Percentiles rank a stretch among this genome's conserved stretches.
Conservation (phyloP, 2,888 invertebrate species). For the Ochropleura plecta region DNA sequence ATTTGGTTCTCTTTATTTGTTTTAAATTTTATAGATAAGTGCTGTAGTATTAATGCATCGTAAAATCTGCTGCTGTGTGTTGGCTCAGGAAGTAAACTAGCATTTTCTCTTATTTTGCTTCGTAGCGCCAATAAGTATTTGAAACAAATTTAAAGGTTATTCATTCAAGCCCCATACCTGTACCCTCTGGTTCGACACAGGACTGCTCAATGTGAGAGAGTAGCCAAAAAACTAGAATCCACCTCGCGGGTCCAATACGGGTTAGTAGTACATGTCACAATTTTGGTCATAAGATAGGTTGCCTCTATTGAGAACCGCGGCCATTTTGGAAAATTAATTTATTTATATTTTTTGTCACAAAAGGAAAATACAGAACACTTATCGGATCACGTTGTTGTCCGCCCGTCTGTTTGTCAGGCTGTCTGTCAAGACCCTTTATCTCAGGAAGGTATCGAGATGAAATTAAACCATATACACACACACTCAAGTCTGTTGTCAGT, state of each 20-base stretch:
- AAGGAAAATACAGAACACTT: no score
- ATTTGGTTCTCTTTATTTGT: slow-evolving; percentile 27
- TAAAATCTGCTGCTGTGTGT: neutral
- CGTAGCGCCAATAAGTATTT: slow-evolving; percentile 6
- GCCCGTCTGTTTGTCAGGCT: no score
- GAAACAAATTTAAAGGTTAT: neutral
- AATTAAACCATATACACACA: no score
- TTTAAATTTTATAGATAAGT: neutral
- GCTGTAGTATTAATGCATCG: neutral
- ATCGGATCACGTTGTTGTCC: no score
- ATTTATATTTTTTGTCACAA: no score
- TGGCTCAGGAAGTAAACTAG: slow-evolving; percentile 7
- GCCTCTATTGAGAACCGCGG: neutral
- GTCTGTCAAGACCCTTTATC: no score
- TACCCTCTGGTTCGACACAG: neutral
- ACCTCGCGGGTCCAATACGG: neutral
- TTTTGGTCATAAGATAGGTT: neutral
- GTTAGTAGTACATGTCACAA: neutral
- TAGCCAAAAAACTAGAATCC: neutral
- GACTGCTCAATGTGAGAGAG: neutral
- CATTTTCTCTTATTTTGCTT: neutral
- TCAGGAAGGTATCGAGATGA: no score
- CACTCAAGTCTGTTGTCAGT: no score
- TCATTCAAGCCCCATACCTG: neutral
- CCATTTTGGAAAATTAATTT: neutral